Evolutionary conservation across 2,113 vertebrate species (phyloP).

Genomic region (Nerophis ophidion): DNA sequence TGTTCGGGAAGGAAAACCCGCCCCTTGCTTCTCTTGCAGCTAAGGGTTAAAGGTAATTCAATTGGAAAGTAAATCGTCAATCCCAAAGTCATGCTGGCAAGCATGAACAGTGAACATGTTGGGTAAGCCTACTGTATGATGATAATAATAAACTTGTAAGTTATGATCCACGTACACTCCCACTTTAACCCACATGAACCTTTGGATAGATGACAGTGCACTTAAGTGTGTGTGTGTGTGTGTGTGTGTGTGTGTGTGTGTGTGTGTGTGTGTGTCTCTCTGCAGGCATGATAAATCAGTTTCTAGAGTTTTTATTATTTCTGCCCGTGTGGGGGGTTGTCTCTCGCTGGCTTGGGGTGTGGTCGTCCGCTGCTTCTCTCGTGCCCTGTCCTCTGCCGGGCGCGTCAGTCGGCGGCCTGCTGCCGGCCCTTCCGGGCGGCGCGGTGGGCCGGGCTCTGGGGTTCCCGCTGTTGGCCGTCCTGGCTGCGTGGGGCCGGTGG

Average conservation of each 20-base stretch:
- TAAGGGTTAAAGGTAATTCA: slow-evolving; percentile 13
- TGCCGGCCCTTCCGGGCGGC: too few relatives aligned
- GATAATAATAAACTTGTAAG: not conserved
- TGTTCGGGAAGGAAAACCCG: not conserved
- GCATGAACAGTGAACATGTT: not conserved
- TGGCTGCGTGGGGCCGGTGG: too few relatives aligned
- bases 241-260: not conserved
- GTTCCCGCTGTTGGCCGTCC: too few relatives aligned
- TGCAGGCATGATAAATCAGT: not conserved
- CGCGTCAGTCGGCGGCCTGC: too few relatives aligned
- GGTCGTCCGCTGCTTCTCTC: too few relatives aligned
- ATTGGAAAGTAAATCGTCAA: not conserved
- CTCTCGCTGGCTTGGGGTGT: too few relatives aligned
- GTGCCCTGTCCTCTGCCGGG: too few relatives aligned
- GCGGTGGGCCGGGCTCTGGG: too few relatives aligned
- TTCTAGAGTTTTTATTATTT: not conserved
- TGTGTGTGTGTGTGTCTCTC: not conserved
- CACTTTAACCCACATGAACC: slow-evolving; percentile 17
- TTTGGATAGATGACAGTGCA: slow-evolving; percentile 15
- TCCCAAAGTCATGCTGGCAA: not conserved
- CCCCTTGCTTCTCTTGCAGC: not conserved
- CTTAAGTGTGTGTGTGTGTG: not conserved
- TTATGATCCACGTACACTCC: not conserved
- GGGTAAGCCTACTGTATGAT: not conserved
- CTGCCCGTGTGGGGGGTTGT: too few relatives aligned